Conservation (phyloP, 2,888 invertebrate species). For the Polydrusus pterygomalis region DNA sequence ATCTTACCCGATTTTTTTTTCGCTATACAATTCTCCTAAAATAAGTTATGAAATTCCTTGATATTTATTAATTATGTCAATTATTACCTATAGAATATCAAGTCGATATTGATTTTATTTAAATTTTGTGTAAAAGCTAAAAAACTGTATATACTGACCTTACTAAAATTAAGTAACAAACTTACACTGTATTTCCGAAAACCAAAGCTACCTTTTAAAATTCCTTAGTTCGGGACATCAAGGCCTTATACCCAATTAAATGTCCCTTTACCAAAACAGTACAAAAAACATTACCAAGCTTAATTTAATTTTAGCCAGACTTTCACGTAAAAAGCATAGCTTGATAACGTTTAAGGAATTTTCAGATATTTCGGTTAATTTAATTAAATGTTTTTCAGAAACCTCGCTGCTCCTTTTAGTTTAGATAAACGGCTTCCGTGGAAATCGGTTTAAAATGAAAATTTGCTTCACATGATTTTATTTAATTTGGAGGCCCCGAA, state of each 20-base stretch:
- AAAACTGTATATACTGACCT: no score
- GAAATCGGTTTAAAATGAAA: conserved; percentile 5
- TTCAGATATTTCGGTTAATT: conserved; percentile 50
- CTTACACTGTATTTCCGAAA: background rate
- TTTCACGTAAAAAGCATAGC: conserved; percentile 27
- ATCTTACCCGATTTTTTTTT: no score
- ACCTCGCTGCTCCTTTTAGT: conserved; percentile 7
- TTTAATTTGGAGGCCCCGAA: background rate
- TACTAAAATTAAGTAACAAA: no score
- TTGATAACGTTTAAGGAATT: conserved; percentile 40
- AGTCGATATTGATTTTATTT: no score
- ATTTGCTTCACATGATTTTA: background rate
- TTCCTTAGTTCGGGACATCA: background rate
- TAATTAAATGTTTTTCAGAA: conserved; percentile 46
- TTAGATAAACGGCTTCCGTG: conserved; percentile 12
- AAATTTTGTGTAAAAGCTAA: no score
- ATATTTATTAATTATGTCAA: no score
- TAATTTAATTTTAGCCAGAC: conserved; percentile 40
- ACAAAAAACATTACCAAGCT: conserved; percentile 16
- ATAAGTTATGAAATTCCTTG: no score
- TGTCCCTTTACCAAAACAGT: conserved; percentile 13
- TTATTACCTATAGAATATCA: no score
- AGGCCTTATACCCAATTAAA: conserved; percentile 13
- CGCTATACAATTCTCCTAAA: no score
- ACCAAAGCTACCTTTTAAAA: background rate